These are phyloP conservation scores for Drosophila kepulauana DNA, from an alignment of 1,140 invertebrate genomes.

Conservation along the genomic window DNA sequence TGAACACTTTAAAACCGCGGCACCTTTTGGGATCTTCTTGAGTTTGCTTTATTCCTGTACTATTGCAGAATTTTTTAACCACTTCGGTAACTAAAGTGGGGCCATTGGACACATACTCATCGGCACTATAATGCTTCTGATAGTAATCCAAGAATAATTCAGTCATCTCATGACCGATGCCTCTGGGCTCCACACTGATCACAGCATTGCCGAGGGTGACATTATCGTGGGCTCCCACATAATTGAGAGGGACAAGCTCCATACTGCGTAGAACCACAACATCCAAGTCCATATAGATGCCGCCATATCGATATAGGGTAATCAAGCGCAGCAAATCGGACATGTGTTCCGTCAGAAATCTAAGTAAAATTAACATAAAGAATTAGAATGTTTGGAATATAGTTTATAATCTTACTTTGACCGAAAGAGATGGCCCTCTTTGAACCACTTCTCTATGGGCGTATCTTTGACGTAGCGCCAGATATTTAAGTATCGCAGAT, in stretches of 20 bases:
- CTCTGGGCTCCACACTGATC: neutral
- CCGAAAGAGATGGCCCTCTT: slow-evolving; percentile 86
- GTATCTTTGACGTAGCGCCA: slow-evolving; percentile 87
- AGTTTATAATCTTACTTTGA: slow-evolving; percentile 78
- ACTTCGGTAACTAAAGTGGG: slow-evolving; percentile 76
- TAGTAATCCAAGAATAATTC: slow-evolving; percentile 3
- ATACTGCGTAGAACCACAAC: slow-evolving; percentile 6
- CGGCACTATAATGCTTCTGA: slow-evolving; percentile 1
- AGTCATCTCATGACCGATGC: neutral
- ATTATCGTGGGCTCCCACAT: slow-evolving; percentile 72
- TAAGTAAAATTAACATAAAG: neutral
- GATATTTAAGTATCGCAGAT: slow-evolving; percentile 86
- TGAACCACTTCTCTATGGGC: slow-evolving; percentile 88
- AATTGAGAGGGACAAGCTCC: neutral
- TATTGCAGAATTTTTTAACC: slow-evolving; percentile 87
- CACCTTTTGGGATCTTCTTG: slow-evolving; percentile 86
- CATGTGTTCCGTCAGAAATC: slow-evolving; percentile 67
- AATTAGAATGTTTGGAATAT: too few relatives aligned
- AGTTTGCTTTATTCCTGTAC: slow-evolving; percentile 88
- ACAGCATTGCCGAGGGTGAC: neutral
- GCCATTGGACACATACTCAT: slow-evolving; percentile 90
- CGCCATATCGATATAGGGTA: slow-evolving; percentile 87
- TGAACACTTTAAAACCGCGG: slow-evolving; percentile 88
- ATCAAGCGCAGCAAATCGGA: slow-evolving; percentile 90
- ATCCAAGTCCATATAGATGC: slow-evolving; percentile 19